Percentiles rank a stretch among this genome's conserved stretches.
Conservation (phyloP, 2,888 invertebrate genomes). For the Neria commutata region DNA sequence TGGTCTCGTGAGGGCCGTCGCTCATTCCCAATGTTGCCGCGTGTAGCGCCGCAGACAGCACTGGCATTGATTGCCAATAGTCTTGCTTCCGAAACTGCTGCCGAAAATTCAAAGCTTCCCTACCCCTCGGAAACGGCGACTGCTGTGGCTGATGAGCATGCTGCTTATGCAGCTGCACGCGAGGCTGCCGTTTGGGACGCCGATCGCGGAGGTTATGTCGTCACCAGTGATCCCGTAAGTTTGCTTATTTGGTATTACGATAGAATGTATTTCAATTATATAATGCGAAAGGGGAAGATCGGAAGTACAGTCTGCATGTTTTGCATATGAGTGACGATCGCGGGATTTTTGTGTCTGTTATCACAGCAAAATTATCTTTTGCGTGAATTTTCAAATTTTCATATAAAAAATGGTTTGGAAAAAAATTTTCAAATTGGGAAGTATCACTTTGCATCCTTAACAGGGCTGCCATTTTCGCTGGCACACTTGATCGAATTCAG, state of each 20-base stretch:
- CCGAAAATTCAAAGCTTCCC: constrained; percentile 69
- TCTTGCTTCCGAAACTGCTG: constrained; percentile 70
- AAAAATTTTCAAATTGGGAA: constrained; percentile 9
- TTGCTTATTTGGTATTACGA: no score
- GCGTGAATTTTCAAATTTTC: neutral
- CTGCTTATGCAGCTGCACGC: constrained; percentile 31
- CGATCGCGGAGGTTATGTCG: constrained; percentile 37
- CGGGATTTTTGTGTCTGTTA: neutral
- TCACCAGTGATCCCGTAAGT: constrained; percentile 60
- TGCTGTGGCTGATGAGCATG: constrained; percentile 39
- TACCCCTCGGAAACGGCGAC: constrained; percentile 63
- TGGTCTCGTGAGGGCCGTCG: constrained; percentile 90
- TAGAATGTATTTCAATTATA: neutral
- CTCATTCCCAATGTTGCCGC: constrained; percentile 79
- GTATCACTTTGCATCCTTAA: no score
- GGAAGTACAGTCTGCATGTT: constrained; percentile 2
- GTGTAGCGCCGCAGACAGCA: constrained; percentile 84
- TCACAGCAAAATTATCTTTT: neutral
- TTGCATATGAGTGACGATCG: neutral
- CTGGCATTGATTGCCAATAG: constrained; percentile 84
- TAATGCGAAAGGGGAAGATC: neutral
- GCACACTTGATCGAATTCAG: no score
- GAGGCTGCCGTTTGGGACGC: constrained; percentile 30
- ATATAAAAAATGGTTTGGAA: constrained; percentile 4
- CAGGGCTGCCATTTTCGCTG: no score